Evolutionary conservation across 2,113 vertebrate species (phyloP), one percentile per base, ranked within the genome.

Genomic region (Pelobates fuscus): DNA sequence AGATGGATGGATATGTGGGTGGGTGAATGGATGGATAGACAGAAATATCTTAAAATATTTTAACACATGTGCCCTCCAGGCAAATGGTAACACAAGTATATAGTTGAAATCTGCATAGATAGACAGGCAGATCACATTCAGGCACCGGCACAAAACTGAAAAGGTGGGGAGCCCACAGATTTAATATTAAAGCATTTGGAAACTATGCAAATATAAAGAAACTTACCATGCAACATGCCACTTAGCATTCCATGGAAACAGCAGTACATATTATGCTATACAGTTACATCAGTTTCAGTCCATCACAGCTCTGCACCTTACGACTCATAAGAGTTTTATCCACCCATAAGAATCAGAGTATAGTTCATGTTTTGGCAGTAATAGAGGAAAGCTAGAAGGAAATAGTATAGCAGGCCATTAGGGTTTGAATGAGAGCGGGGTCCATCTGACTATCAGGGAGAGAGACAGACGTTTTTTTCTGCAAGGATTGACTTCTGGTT

Each of bases 401-500:
- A 67, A 75, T 54, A 32, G 43, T 21, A 77, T 32, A 49, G 5
- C 7, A 60, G 65, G 73, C 67, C 65, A 61, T 32, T 17, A 29
- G 20, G 24, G 55, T 63, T 46, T 60, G 26, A 6, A 27, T 25
- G 25, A 60, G 43, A 68, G 65, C 43, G 61, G 17, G 61, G 73
- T 67, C 72, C 63, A 67, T 75, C 21, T 75, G 63, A 75, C 73
- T 64, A 65, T 68, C 21, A 18, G 26, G 43, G 37, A 61, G 23
- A 5, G 25, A 52, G 27, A 23, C 32, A 49, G 43, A 26, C 52
- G 52, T 77, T 77, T 59, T 77, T 77, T 68, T 60, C 24, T 59
- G 18, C n/a, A 46, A 66, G 32, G 18, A 77, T 49, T 61, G 54
- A 61, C 73, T 77, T 68, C 58, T 77, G 73, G 73, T 67, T 29